phyloP scores from a whole-genome alignment of 1,140 invertebrate species.

The Papilio dardanus region DNA sequence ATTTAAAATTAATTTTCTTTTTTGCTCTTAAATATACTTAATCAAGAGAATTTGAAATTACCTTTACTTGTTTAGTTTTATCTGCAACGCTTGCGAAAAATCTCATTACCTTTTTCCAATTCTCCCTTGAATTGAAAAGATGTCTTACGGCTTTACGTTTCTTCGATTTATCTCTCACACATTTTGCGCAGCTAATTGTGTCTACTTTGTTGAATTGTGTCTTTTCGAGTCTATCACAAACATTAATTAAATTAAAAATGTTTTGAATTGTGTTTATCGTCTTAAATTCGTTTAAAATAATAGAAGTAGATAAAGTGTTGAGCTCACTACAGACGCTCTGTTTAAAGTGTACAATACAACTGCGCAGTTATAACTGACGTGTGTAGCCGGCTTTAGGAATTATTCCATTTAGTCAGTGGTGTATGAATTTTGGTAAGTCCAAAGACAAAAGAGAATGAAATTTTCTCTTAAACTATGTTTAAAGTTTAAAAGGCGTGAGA shows the following conservation, averaged over 20 bases:
- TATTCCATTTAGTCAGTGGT: too few species aligned
- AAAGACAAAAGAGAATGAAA: too few species aligned
- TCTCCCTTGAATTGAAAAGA: slow-evolving; percentile 28
- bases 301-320: too few species aligned
- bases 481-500: background rate
- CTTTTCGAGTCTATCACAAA: background rate
- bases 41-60: background rate
- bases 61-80: slow-evolving; percentile 27
- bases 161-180: slow-evolving; percentile 25
- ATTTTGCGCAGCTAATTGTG: slow-evolving; percentile 24
- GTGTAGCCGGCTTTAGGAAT: too few species aligned
- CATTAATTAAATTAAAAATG: background rate
- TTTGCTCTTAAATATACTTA: background rate
- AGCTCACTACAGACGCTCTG: too few species aligned
- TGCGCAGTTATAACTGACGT: too few species aligned
- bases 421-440: too few species aligned
- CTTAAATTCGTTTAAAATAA: too few species aligned
- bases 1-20: background rate
- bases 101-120: slow-evolving; percentile 29
- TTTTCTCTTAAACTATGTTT: background rate
- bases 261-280: background rate
- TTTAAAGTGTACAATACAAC: too few species aligned
- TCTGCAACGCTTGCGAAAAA: slow-evolving; percentile 28
- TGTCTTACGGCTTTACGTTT: slow-evolving; percentile 31
- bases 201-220: slow-evolving; percentile 6